Evolutionary conservation across 1,140 invertebrate species (phyloP), one percentile per base, ranked within the genome.

Genomic region (Drosophila rufa): DNA sequence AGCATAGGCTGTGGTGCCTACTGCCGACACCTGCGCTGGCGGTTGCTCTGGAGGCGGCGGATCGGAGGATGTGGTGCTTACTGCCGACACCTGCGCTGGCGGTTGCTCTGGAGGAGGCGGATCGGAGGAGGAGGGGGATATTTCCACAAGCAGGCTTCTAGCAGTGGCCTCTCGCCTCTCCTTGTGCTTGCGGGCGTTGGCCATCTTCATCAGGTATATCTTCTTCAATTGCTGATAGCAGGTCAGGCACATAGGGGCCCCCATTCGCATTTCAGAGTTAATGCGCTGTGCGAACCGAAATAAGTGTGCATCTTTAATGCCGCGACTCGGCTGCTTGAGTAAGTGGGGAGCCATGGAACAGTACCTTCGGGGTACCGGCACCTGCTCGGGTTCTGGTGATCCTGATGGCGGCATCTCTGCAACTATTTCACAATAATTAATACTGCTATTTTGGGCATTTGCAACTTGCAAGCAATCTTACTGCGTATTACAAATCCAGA

Each of bases 151-250:
- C 38, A 81, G 80, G 40, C 64, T 90, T 14, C 50, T 25, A 17
- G 3, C 30, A 5, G 66, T 62, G 0, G 22, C 43, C 46, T 1
- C 9, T 11, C 15, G 38, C 3, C 1, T 15, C 14, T 25, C 17
- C 9, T 43, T 19, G 14, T 40, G 53, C 11, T 0, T 15, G 0
- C 42, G 17, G 2, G 75, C 78, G 22, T 62, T 40, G 0, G 3
- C n/a, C 3, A 69, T 1, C 22, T 89, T 90, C 1, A 6, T 4
- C 2, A 5, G 11, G 19, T 70, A 90, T 0, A 90, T 33, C 0
- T 47, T 15, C 4, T 3, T 17, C 9, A 56, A 22, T 0, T 25
- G 9, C 0, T 38, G 0, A 25, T 56, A 56, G 36, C 53, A 56
- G 4, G 0, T 0, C 0, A 6, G 1, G 19, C 53, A 56, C 53